Percentiles rank a stretch among this genome's conserved stretches.
Evolutionary conservation across 2,113 vertebrate species (phyloP).

Genomic region (Limnothrissa miodon): DNA sequence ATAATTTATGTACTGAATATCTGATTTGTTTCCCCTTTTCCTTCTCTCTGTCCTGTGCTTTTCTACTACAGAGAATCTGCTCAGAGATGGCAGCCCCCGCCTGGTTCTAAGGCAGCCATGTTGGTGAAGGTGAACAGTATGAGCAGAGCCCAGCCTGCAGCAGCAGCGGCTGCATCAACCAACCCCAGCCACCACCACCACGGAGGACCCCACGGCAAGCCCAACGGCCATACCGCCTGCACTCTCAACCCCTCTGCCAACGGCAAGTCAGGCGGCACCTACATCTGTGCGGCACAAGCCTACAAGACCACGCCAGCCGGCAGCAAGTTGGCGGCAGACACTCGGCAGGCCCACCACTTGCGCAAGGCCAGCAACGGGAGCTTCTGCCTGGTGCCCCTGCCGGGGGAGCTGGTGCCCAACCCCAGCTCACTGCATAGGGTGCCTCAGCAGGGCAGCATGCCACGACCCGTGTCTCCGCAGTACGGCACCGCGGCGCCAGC

Average conservation of each 20-base stretch:
- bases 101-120: conserved; percentile 84
- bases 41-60: conserved; percentile 19
- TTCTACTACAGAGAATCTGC: conserved; percentile 42
- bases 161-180: conserved; percentile 51
- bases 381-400: conserved; percentile 74
- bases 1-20: not conserved
- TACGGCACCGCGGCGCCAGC: conserved; percentile 74
- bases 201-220: conserved; percentile 46
- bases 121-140: conserved; percentile 85
- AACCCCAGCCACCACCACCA: conserved; percentile 56
- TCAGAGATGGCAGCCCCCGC: conserved; percentile 81
- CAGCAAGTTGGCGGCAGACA: conserved; percentile 54
- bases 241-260: conserved; percentile 57
- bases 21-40: not conserved
- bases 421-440: conserved; percentile 67
- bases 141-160: conserved; percentile 61
- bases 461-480: conserved; percentile 74
- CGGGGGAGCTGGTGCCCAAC: conserved; percentile 58
- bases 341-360: conserved; percentile 78
- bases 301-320: conserved; percentile 67
- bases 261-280: conserved; percentile 61
- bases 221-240: conserved; percentile 47
- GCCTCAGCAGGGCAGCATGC: conserved; percentile 61
- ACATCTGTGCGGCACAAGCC: conserved; percentile 57
- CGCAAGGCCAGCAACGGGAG: conserved; percentile 82